These are phyloP conservation scores for Oncorhynchus gorbuscha DNA, from an alignment of 2,113 vertebrate genomes.

Conservation along the genomic window DNA sequence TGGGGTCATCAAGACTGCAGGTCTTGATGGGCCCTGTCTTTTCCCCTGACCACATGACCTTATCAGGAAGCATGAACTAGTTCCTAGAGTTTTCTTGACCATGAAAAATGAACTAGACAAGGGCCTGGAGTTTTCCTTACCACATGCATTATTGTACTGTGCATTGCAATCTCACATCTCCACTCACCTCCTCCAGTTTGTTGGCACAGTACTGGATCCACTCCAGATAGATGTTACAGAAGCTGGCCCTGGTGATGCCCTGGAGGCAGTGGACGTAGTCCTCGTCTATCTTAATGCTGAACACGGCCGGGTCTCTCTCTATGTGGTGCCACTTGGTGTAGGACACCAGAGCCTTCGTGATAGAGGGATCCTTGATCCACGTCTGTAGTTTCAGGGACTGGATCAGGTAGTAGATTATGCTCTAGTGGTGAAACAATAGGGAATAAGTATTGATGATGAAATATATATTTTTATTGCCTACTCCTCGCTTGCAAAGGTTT, in stretches of 20 bases:
- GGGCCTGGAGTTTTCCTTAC: background rate
- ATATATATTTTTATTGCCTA: too few species aligned
- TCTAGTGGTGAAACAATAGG: constrained; percentile 72
- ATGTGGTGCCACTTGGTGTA: constrained; percentile 97
- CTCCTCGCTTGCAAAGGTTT: too few species aligned
- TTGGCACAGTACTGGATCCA: constrained; percentile 93
- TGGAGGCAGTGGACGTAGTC: constrained; percentile 96
- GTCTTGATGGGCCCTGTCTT: too few species aligned
- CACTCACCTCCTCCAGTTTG: constrained; percentile 82
- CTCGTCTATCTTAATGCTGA: constrained; percentile 93
- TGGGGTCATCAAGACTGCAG: too few species aligned
- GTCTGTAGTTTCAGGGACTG: constrained; percentile 85
- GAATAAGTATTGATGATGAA: background rate
- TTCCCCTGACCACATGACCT: too few species aligned
- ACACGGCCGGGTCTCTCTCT: constrained; percentile 91
- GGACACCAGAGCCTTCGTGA: constrained; percentile 86
- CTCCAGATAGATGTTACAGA: constrained; percentile 93
- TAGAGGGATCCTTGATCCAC: constrained; percentile 84
- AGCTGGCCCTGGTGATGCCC: constrained; percentile 94
- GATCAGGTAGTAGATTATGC: constrained; percentile 92
- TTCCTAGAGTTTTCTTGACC: too few species aligned
- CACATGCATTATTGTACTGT: too few species aligned
- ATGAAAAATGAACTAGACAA: too few species aligned
- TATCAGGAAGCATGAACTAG: too few species aligned
- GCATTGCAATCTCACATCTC: too few species aligned